Conservation (phyloP, 2,888 invertebrate genomes). For the Horisme vitalbata region DNA sequence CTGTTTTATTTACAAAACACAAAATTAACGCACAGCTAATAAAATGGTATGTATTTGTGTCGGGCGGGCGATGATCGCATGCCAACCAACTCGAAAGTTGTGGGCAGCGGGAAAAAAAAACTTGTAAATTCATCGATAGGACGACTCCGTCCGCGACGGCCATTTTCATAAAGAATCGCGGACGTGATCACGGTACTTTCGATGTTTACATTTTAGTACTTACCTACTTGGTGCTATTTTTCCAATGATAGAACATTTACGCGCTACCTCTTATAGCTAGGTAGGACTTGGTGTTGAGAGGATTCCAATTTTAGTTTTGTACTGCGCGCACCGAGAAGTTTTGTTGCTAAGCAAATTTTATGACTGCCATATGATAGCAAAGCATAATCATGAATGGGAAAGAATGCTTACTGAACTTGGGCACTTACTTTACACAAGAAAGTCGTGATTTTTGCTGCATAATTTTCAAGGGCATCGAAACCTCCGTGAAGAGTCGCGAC, state of each 20-base stretch:
- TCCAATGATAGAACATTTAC: constrained; percentile 60
- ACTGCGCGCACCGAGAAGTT: constrained; percentile 46
- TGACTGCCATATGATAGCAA: constrained; percentile 38
- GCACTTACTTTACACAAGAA: constrained; percentile 43
- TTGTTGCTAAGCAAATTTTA: constrained; percentile 64
- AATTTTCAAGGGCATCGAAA: constrained; percentile 81
- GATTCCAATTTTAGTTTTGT: constrained; percentile 51
- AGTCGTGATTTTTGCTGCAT: constrained; percentile 77
- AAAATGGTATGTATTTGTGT: constrained; percentile 41
- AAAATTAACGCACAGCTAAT: constrained; percentile 28
- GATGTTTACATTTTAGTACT: constrained; percentile 38
- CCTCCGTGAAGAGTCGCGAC: constrained; percentile 38
- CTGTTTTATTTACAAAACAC: constrained; percentile 11
- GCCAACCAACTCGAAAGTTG: constrained; percentile 42
- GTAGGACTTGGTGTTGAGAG: background rate
- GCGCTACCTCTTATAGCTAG: no score
- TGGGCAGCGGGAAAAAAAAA: constrained; percentile 34
- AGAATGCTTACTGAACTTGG: constrained; percentile 45
- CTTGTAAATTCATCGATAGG: constrained; percentile 33
- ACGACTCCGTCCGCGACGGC: constrained; percentile 32
- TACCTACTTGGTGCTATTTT: constrained; percentile 50
- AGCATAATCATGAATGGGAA: constrained; percentile 53
- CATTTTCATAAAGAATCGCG: constrained; percentile 52
- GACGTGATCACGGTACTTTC: constrained; percentile 47
- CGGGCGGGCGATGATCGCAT: constrained; percentile 37